Evolutionary conservation across 2,113 vertebrate species (phyloP).

Genomic region (Lagenorhynchus albirostris): DNA sequence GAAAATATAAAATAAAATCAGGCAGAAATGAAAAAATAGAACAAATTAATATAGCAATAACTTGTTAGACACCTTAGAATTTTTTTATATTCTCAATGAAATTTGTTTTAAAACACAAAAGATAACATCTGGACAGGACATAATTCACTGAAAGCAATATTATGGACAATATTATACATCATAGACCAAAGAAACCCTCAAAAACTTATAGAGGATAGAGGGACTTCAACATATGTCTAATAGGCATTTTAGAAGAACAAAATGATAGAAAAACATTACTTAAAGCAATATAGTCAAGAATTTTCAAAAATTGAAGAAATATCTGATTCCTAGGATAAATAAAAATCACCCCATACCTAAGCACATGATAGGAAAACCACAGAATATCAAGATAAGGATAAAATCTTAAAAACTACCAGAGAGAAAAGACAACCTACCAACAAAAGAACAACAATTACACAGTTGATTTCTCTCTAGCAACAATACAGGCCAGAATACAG

Average conservation of each 20-base stretch:
- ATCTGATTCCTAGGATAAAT: background rate
- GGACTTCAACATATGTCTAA: background rate
- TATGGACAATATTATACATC: background rate
- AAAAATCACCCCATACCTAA: background rate
- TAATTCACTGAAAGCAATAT: background rate
- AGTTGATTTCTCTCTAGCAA: background rate
- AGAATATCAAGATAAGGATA: background rate
- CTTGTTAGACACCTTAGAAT: background rate
- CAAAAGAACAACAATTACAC: background rate
- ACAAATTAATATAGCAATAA: background rate
- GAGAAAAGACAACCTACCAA: background rate
- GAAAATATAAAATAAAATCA: background rate
- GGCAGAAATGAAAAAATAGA: background rate
- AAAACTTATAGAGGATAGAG: background rate
- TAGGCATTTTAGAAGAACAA: background rate
- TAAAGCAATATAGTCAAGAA: background rate
- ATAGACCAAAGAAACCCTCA: background rate
- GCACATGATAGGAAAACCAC: background rate
- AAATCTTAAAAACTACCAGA: background rate
- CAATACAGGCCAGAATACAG: background rate
- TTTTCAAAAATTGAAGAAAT: constrained; percentile 15
- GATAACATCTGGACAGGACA: background rate
- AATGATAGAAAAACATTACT: background rate
- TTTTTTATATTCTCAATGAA: background rate
- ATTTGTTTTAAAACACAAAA: background rate